phyloP scores from a whole-genome alignment of 2,888 invertebrate species.

The Branchipolynoe longqiensis region DNA sequence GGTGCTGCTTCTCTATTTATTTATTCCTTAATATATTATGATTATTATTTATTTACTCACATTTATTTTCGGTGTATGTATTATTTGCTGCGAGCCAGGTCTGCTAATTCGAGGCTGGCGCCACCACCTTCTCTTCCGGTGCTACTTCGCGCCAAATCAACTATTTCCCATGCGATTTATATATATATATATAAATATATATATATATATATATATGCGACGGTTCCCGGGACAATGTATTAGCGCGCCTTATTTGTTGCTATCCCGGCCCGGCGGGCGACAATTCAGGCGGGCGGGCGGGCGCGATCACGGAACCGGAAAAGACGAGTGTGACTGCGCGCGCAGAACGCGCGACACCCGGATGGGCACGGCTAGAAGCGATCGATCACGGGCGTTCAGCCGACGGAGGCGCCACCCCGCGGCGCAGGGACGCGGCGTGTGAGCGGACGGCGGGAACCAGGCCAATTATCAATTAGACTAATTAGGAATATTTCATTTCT shows the following conservation, averaged over 20 bases:
- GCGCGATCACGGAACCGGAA: conserved; percentile 35
- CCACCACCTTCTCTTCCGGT: too few species aligned
- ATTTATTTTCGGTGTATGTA: too few species aligned
- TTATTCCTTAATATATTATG: too few species aligned
- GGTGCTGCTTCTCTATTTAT: too few species aligned
- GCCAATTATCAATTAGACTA: conserved; percentile 38
- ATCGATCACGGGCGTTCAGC: conserved; percentile 5
- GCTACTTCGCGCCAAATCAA: neutral
- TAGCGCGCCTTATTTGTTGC: conserved; percentile 33
- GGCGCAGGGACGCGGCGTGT: neutral
- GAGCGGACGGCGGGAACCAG: neutral
- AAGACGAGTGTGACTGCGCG: conserved; percentile 45
- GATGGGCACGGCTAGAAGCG: neutral
- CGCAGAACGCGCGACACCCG: conserved; percentile 36
- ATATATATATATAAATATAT: too few species aligned
- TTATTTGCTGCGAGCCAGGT: too few species aligned
- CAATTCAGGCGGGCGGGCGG: neutral
- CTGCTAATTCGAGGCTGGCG: too few species aligned
- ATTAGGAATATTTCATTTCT: conserved; percentile 35
- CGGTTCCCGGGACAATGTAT: too few species aligned
- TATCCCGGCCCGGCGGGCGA: neutral
- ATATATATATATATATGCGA: too few species aligned
- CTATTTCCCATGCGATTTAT: neutral
- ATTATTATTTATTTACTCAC: too few species aligned
- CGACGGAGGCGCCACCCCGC: conserved; percentile 11